These are phyloP conservation scores for Oedothorax gibbosus DNA, from an alignment of 1,140 invertebrate species.

Conservation along the genomic window DNA sequence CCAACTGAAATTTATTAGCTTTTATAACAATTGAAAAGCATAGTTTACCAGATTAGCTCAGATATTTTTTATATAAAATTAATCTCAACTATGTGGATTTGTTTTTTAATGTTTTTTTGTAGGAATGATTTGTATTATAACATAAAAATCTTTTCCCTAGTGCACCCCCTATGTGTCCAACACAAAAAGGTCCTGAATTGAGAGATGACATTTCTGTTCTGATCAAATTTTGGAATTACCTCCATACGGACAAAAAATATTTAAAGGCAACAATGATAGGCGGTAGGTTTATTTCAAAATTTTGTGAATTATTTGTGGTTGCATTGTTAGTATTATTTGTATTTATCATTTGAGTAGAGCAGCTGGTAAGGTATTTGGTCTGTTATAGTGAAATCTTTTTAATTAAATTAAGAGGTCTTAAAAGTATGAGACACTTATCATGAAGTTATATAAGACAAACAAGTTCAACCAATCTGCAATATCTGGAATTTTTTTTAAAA, in stretches of 20 bases:
- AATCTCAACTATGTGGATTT: too few species aligned
- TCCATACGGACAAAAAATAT: constrained; percentile 98
- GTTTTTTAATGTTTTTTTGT: too few species aligned
- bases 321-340: neutral
- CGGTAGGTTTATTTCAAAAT: constrained; percentile 66
- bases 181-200: constrained; percentile 80
- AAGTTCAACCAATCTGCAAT: too few species aligned
- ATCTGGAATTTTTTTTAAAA: too few species aligned
- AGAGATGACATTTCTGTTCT: constrained; percentile 90
- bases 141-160: constrained; percentile 62
- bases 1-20: too few species aligned
- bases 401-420: too few species aligned
- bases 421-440: too few species aligned
- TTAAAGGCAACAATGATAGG: constrained; percentile 81
- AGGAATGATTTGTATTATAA: neutral
- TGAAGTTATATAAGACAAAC: too few species aligned
- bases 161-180: constrained; percentile 84
- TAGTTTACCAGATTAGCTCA: too few species aligned
- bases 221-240: constrained; percentile 95
- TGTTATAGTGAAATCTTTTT: too few species aligned
- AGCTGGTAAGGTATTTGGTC: neutral
- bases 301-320: neutral
- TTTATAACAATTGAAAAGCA: too few species aligned
- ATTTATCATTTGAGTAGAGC: neutral
- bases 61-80: too few species aligned